Evolutionary conservation across 2,113 vertebrate species (phyloP).

Genomic region (Hucho hucho): DNA sequence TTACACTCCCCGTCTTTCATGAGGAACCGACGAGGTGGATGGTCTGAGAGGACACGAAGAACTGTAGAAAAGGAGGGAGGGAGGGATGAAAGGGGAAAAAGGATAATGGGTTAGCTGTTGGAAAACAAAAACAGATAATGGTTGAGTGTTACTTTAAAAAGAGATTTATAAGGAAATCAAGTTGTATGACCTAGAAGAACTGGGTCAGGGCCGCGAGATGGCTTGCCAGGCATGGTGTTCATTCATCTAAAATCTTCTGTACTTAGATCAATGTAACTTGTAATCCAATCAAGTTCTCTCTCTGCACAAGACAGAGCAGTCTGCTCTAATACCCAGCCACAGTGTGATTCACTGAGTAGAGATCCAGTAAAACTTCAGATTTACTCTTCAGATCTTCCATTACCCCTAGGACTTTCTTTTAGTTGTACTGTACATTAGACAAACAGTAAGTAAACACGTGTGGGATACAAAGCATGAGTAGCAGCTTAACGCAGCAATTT

Average conservation of each 20-base stretch:
- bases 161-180: neutral
- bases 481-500: slow-evolving; percentile 35
- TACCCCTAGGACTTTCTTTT: neutral
- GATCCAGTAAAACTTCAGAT: neutral
- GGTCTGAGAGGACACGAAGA: slow-evolving; percentile 24
- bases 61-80: neutral
- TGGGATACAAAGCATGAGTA: slow-evolving; percentile 19
- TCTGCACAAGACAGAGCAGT: too few relatives aligned
- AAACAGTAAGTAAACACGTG: slow-evolving; percentile 16
- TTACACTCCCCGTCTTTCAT: slow-evolving; percentile 82
- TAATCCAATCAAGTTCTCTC: neutral
- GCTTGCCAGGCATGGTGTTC: neutral
- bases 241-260: neutral
- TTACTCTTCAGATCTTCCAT: neutral
- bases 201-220: neutral
- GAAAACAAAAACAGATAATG: neutral
- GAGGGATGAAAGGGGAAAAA: neutral
- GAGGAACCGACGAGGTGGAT: slow-evolving; percentile 48
- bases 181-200: neutral
- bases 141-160: neutral
- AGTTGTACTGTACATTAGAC: neutral
- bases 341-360: neutral
- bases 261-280: neutral
- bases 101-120: neutral
- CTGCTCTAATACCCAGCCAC: neutral